Evolutionary conservation across 2,797 vertebrate species (phyloP), one percentile per base, ranked within the genome.

Genomic region (Rhinoraja longicauda): DNA sequence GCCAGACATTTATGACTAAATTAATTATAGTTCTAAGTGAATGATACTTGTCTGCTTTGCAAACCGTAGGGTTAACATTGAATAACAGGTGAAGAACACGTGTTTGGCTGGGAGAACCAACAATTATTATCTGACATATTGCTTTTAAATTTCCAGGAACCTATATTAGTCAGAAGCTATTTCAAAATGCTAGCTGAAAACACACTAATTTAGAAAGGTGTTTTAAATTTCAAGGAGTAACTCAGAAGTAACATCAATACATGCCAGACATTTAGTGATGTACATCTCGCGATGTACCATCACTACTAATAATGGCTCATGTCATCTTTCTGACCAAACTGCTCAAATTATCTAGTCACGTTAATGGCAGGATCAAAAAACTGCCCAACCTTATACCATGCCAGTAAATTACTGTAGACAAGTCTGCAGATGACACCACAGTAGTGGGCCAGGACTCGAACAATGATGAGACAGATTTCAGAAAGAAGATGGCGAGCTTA

Each of bases 161-260:
- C 26, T n/a, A n/a, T 15, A 86, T 86, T 86, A 86, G 26, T 62
- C 17, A 62, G 26, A 32, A 62, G 26, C 26, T 86, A 86, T 62
- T 62, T 62, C 13, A 57, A 86, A 86, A 86, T 15, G 82, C 62
- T 62, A 86, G 57, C 82, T 62, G 26, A 86, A 29, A 29, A 86
- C 57, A 59, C 59, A 82, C 6, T 82, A n/a, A 62, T 62, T 86
- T 86, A 62, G 4, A 29, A 62, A 86, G 57, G 57, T n/a, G 15
- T 86, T 29, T 86, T 57, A 62, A n/a, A n/a, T 86, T 86, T 86
- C 82, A 13, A 57, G n/a, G n/a, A n/a, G n/a, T n/a, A n/a, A n/a
- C n/a, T n/a, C n/a, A n/a, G n/a, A n/a, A n/a, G n/a, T n/a, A n/a
- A n/a, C n/a, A n/a, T n/a, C n/a, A n/a, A n/a, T n/a, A n/a, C n/a